Percentiles rank a stretch among this genome's conserved stretches.
phyloP scores from a whole-genome alignment of 2,797 vertebrate genomes.

The Chelidonichthys spinosus region DNA sequence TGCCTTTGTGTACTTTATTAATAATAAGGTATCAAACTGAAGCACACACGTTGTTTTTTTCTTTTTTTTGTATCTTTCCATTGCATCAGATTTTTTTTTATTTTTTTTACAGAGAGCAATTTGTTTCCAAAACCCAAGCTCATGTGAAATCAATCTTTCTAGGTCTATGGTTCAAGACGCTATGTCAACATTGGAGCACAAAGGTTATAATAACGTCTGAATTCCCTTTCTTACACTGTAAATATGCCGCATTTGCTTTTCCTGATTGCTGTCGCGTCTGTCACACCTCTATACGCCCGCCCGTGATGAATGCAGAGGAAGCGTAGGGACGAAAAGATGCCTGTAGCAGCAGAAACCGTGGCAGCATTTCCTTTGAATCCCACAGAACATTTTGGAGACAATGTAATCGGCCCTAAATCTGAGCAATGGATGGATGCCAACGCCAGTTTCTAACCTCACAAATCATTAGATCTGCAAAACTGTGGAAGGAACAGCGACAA shows the following conservation, averaged over 20 bases:
- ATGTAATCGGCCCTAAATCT: not conserved
- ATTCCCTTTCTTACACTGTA: constrained; percentile 36
- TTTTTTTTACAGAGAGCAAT: constrained; percentile 39
- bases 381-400: not conserved
- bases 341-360: constrained; percentile 15
- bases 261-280: constrained; percentile 45
- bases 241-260: constrained; percentile 60
- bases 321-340: not conserved
- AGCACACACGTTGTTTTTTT: not conserved
- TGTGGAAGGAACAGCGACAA: not conserved
- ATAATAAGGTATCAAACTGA: constrained; percentile 29
- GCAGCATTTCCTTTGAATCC: constrained; percentile 1
- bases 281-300: constrained; percentile 22
- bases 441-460: not conserved
- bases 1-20: constrained; percentile 28
- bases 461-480: constrained; percentile 1
- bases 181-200: constrained; percentile 49
- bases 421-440: not conserved
- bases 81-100: constrained; percentile 24
- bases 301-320: constrained; percentile 16
- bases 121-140: constrained; percentile 34
- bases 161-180: constrained; percentile 31
- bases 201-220: constrained; percentile 40
- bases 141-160: constrained; percentile 30
- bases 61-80: constrained; percentile 52